Conservation (phyloP, 2,888 invertebrate species). For the Acrocyrtus sp. region DNA sequence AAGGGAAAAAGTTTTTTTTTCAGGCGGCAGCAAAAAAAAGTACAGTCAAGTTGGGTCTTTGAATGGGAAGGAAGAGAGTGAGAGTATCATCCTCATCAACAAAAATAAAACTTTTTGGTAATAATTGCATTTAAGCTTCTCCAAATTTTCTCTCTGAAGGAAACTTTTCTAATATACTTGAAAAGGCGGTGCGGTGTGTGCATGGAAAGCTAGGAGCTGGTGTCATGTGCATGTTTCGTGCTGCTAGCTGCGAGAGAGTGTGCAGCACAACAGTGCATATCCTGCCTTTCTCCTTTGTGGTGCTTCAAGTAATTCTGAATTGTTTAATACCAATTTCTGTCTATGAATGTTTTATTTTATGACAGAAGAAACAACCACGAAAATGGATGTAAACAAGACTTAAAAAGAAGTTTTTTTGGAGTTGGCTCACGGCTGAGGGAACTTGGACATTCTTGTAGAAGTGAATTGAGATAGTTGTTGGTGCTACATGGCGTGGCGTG, state of each 20-base stretch:
- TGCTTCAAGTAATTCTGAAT: conserved; percentile 23
- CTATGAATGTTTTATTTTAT: conserved; percentile 42
- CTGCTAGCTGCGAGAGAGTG: not conserved
- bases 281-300: not conserved
- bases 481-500: not conserved
- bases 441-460: not conserved
- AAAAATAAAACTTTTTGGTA: conserved; percentile 32
- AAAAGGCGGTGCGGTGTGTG: conserved; percentile 21
- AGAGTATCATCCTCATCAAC: conserved; percentile 9
- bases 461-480: not conserved
- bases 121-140: conserved; percentile 43
- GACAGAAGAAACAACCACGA: conserved; percentile 27
- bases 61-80: not conserved
- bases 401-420: not conserved
- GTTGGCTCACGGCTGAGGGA: not conserved
- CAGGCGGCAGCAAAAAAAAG: not conserved
- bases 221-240: not conserved
- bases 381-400: conserved; percentile 28
- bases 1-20: not conserved
- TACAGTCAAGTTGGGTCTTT: not conserved
- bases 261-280: not conserved
- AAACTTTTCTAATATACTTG: conserved; percentile 33
- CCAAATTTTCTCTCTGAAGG: conserved; percentile 15
- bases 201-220: too few relatives aligned
- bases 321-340: conserved; percentile 40